Base-by-base conservation (phyloP, 1,140 invertebrate genomes). In the Musca domestica region DNA sequence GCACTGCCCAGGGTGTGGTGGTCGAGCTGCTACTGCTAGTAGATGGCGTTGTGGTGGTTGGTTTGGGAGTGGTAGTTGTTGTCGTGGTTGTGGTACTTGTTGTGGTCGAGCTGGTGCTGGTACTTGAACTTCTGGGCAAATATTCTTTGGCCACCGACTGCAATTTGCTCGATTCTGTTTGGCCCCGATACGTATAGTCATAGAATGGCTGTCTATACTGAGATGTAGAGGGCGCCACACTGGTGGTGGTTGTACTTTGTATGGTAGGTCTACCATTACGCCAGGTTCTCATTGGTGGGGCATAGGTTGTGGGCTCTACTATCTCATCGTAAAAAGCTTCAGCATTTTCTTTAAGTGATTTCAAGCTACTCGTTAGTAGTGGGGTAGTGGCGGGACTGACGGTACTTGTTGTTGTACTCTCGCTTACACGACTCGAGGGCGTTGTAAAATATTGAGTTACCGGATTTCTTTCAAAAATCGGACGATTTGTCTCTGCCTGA, bases 261-360 rank as follows among this genome's bases (percentile, higher is more conserved):
- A 27, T 41, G 10, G 76, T 76, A 9, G 77, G 74, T 22, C 77
- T 70, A 2, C 77, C 77, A 61, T 77, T 76, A 4, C 77, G 78
- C 78, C 78, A 80, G 27, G 22, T 69, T 12, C 77, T 72, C 46
- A 80, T 47, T 0, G 74, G 74, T 3, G 80, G 80, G 0, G 78
- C 76, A 69, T 81, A 82, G 3, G 80, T 82, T 51, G 80, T 82
- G 20, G 80, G 80, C 19, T 76, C 61, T 49, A 81, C 75, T 19
- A 76, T 65, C 12, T 66, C 67, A 7, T 66, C 66, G 2, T 64
- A 46, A 0, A 47, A 52, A 14, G 65, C 5, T 19, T 70, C 65
- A 12, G 17, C 34, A 19, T 17, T 20, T 19, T 41, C 47, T 3
- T 30, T 46, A 47, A 20, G 19, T 10, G 65, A 49, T 3, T 6